A percentile compares a stretch with the other conserved stretches of the same genome.
phyloP scores from a whole-genome alignment of 1,140 invertebrate genomes.

The Hermetia illucens region DNA sequence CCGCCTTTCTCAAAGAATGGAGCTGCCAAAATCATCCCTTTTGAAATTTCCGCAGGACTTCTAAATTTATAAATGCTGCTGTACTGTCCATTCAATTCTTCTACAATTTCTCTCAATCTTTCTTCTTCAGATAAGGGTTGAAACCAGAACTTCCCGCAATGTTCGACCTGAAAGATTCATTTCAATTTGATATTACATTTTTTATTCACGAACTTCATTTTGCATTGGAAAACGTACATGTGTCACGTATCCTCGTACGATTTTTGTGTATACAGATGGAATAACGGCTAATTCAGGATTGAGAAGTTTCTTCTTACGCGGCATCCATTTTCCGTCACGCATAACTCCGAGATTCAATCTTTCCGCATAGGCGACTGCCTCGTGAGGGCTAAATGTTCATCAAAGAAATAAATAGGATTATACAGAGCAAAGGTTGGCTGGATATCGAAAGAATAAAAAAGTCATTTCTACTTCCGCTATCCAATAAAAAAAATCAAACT shows the following conservation, averaged over 20 bases:
- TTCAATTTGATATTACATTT: not conserved
- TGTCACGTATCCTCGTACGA: constrained; percentile 14
- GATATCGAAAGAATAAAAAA: too few species aligned
- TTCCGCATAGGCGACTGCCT: constrained; percentile 15
- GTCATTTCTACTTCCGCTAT: too few species aligned
- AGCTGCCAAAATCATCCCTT: constrained; percentile 26
- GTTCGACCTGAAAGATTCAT: constrained; percentile 12
- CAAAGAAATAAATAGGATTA: not conserved
- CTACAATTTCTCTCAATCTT: constrained; percentile 7
- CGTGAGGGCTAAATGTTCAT: constrained; percentile 8
- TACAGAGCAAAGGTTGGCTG: not conserved
- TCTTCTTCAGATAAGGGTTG: constrained; percentile 14
- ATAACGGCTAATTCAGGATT: constrained; percentile 17
- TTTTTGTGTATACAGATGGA: constrained; percentile 20
- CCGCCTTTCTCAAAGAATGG: constrained; percentile 18
- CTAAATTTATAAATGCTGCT: constrained; percentile 1
- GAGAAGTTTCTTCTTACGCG: constrained; percentile 11
- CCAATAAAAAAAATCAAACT: too few species aligned
- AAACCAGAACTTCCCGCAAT: constrained; percentile 25
- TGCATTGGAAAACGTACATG: constrained; percentile 16
- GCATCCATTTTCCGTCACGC: constrained; percentile 16
- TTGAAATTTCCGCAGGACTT: constrained; percentile 11
- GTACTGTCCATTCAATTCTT: constrained; percentile 13
- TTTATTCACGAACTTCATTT: too few species aligned
- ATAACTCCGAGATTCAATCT: constrained; percentile 14